Base-by-base conservation (phyloP, 2,797 vertebrate species). In the Pipistrellus pygmaeus region DNA sequence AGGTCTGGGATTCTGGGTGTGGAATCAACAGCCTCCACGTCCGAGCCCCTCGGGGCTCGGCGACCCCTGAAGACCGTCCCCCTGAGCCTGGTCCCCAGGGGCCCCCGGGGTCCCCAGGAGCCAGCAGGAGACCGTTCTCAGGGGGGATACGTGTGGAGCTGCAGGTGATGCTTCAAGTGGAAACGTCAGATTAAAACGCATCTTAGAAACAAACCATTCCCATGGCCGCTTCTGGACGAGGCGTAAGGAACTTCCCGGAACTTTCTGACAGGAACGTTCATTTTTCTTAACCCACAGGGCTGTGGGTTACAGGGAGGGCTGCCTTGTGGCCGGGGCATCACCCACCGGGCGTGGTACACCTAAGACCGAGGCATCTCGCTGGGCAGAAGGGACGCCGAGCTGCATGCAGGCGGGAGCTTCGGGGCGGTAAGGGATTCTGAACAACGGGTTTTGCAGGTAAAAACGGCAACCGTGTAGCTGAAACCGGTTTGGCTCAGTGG, bases 91-190 rank as follows among this genome's bases (percentile, higher is more conserved):
- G 76, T 23, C 14, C 0, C 1, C 35, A n/a, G 0, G 6, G 6
- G 84, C 30, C 27, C 13, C 44, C 14, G 0, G 1, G 7, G 66
- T 2, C 18, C 48, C 48, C 51, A n/a, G 64, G 27, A 81, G 55
- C 44, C 32, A 11, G 69, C 12, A 18, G 21, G 27, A 8, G 60
- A 18, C n/a, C 32, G 23, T 75, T 15, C 60, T 69, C 0, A 60
- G 57, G 23, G 57, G 57, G 2, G 23, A 27, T 60, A 23, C 23
- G 32, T 64, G 85, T 80, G 18, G 51, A 91, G 84, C 51, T 9
- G 4, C 77, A 78, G 86, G 55, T 51, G 60, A 87, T 17, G 46
- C 66, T 88, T 96, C 38, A 57, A 77, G 91, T 89, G 14, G 44
- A 85, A 91, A 51, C 32, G 13, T 38, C 44, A 38, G 11, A 18